These are phyloP conservation scores for Microtus richardsoni DNA, from an alignment of 2,113 vertebrate species.

Conservation along the genomic window DNA sequence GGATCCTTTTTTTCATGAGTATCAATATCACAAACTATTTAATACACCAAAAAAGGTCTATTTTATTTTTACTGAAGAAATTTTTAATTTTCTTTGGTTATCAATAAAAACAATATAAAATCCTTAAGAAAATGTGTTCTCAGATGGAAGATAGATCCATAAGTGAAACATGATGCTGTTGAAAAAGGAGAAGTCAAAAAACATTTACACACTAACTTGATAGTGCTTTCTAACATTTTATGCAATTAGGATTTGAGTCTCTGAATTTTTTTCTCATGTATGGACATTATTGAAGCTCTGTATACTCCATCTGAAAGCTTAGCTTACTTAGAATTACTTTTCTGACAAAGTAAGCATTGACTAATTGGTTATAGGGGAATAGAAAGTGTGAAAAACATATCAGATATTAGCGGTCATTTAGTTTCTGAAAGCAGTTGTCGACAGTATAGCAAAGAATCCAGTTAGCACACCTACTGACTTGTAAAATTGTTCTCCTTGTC, in stretches of 20 bases:
- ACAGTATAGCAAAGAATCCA: conserved; percentile 67
- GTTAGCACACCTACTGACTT: conserved; percentile 69
- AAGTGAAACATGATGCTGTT: conserved; percentile 64
- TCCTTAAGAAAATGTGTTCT: conserved; percentile 67
- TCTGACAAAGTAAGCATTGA: conserved; percentile 71
- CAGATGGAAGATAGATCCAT: not conserved
- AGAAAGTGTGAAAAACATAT: conserved; percentile 67
- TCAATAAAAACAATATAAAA: conserved; percentile 77
- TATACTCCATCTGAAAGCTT: conserved; percentile 54
- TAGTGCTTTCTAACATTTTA: conserved; percentile 65
- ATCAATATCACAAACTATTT: not conserved
- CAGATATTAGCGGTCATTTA: conserved; percentile 73
- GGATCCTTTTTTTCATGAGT: conserved; percentile 11
- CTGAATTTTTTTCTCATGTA: conserved; percentile 55
- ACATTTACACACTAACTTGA: conserved; percentile 60
- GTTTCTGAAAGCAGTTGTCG: conserved; percentile 75
- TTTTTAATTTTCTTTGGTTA: conserved; percentile 69
- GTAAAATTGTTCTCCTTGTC: conserved; percentile 63
- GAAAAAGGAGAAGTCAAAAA: conserved; percentile 73
- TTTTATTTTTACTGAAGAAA: conserved; percentile 53
- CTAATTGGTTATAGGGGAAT: conserved; percentile 78
- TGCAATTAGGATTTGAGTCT: conserved; percentile 73
- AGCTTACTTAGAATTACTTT: conserved; percentile 70
- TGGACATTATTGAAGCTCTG: conserved; percentile 71
- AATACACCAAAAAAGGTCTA: conserved; percentile 53